These are phyloP conservation scores for Myanophis thanlyinensis DNA, from an alignment of 2,113 vertebrate genomes.

Conservation along the genomic window DNA sequence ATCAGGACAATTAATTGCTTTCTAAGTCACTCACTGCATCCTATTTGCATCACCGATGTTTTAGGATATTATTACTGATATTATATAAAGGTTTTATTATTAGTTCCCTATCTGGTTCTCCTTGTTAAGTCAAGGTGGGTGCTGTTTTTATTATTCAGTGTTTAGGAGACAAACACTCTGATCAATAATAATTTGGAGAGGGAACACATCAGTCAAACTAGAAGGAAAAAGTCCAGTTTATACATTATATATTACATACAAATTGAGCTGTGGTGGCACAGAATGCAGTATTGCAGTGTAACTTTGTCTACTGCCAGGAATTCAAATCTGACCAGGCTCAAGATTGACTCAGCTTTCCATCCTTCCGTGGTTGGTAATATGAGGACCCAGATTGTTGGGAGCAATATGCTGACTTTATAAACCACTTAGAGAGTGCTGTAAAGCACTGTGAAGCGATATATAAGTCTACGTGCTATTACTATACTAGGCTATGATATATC, in stretches of 20 bases:
- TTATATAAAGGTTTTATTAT: background rate
- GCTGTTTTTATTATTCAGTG: background rate
- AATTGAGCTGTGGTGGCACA: background rate
- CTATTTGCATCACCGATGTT: background rate
- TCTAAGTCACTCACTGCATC: constrained; percentile 21
- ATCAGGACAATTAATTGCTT: background rate
- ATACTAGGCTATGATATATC: background rate
- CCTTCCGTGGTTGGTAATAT: background rate
- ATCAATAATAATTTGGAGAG: background rate
- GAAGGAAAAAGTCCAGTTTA: background rate
- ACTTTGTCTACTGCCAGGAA: background rate
- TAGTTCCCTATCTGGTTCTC: background rate
- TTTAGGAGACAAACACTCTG: rapidly evolving
- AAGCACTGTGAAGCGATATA: background rate
- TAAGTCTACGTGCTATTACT: background rate
- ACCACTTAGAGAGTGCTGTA: background rate
- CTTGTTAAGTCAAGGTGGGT: background rate
- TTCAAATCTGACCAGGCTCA: background rate
- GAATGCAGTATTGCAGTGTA: background rate
- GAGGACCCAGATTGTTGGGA: background rate
- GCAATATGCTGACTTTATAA: background rate
- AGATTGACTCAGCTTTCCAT: background rate
- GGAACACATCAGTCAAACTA: background rate
- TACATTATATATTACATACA: background rate
- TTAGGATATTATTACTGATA: rapidly evolving